Conservation (phyloP, 2,888 invertebrate species). For the Acleris cristana region DNA sequence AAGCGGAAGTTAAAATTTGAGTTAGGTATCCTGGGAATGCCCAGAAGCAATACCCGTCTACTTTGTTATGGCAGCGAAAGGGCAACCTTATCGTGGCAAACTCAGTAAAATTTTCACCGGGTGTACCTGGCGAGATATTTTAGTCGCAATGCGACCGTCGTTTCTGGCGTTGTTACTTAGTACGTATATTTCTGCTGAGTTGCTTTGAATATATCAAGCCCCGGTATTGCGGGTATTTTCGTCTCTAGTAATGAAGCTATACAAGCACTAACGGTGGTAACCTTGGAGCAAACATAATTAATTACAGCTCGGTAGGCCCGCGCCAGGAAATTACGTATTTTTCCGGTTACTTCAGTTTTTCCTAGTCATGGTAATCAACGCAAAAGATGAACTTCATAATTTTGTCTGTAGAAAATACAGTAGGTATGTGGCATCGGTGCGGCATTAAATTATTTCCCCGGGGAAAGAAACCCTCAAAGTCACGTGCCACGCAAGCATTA, state of each 20-base stretch:
- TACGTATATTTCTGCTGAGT: constrained; percentile 10
- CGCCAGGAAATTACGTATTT: constrained; percentile 37
- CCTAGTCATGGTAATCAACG: constrained; percentile 23
- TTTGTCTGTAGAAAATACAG: constrained; percentile 15
- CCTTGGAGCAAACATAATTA: constrained; percentile 48
- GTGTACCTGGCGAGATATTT: constrained; percentile 20
- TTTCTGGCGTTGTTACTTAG: constrained; percentile 5
- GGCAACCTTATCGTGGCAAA: constrained; percentile 10
- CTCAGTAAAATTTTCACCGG: constrained; percentile 13
- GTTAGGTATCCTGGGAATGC: constrained; percentile 12
- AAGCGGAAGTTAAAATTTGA: constrained; percentile 14
- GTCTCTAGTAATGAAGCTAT: constrained; percentile 6
- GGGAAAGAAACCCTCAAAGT: constrained; percentile 44
- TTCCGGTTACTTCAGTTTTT: constrained; percentile 21
- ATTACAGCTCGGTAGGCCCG: constrained; percentile 45
- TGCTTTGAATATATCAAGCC: constrained; percentile 17
- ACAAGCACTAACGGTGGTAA: constrained; percentile 26
- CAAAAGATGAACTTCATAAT: constrained; percentile 18
- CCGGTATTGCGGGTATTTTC: not conserved
- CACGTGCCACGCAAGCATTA: constrained; percentile 48
- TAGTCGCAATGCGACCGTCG: constrained; percentile 24
- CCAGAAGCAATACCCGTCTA: constrained; percentile 3
- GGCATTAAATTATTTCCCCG: constrained; percentile 38
- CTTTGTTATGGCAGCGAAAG: constrained; percentile 13
- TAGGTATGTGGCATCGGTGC: constrained; percentile 23